phyloP scores from a whole-genome alignment of 37 sponge, comb jelly and placozoan genomes.

The Spongia lamella region DNA sequence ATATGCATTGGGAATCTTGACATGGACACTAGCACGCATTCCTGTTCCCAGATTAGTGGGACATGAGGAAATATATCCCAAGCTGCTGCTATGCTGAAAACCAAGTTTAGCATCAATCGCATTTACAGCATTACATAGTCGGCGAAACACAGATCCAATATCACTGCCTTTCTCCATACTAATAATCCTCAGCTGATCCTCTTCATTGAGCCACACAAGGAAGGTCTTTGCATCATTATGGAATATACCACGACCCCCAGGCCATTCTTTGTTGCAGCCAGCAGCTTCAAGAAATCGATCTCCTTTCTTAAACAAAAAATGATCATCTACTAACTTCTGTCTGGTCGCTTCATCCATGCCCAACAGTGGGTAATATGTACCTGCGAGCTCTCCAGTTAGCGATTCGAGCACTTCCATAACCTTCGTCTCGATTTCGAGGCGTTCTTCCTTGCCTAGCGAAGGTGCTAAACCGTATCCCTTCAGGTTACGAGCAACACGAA shows the following conservation, averaged over 20 bases:
- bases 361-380: conserved; percentile 69
- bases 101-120: conserved; percentile 13
- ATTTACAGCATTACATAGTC: conserved; percentile 64
- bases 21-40: conserved; percentile 79
- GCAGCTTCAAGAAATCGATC: conserved; percentile 33
- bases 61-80: conserved; percentile 72
- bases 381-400: conserved; percentile 36
- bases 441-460: conserved; percentile 27
- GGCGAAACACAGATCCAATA: conserved; percentile 69
- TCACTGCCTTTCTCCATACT: conserved; percentile 86
- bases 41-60: conserved; percentile 86
- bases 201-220: conserved; percentile 81
- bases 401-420: conserved; percentile 15
- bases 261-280: conserved; percentile 65
- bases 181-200: conserved; percentile 84
- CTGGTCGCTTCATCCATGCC: conserved; percentile 62
- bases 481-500: conserved; percentile 44
- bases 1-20: conserved; percentile 57
- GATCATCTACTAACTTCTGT: conserved; percentile 70
- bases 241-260: conserved; percentile 73
- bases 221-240: conserved; percentile 62
- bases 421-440: conserved; percentile 26
- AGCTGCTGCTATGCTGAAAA: conserved; percentile 16
- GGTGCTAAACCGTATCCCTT: conserved; percentile 38
- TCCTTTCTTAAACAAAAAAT: conserved; percentile 68